Conservation (phyloP, 2,113 vertebrate species). For the Tricholaema leucomelas region DNA sequence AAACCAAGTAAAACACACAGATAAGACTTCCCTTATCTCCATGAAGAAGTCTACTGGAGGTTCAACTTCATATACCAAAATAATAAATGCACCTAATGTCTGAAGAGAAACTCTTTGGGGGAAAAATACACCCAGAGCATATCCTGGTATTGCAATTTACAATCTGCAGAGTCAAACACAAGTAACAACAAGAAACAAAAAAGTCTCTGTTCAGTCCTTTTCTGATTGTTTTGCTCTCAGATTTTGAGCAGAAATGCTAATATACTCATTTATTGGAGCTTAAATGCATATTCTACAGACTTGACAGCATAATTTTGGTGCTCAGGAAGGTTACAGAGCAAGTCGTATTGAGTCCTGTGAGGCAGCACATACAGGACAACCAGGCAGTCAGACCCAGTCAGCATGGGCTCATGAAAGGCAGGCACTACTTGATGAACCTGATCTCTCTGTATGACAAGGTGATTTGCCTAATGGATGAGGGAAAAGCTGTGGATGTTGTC, state of each 20-base stretch:
- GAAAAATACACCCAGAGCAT: rapidly evolving
- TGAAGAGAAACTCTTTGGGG: neutral
- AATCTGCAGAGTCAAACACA: too few species aligned
- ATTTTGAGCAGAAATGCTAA: neutral
- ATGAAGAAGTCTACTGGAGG: neutral
- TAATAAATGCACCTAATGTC: rapidly evolving
- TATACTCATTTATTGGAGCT: neutral
- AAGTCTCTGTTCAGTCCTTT: neutral
- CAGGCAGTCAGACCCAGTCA: too few species aligned
- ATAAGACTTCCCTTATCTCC: neutral
- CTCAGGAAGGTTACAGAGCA: too few species aligned
- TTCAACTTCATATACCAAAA: neutral
- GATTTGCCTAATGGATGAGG: too few species aligned
- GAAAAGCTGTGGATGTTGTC: too few species aligned
- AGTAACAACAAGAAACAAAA: too few species aligned
- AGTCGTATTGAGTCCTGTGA: too few species aligned
- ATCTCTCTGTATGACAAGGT: too few species aligned
- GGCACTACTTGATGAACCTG: too few species aligned
- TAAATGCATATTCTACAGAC: neutral
- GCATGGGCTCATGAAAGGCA: too few species aligned
- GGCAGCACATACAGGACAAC: too few species aligned
- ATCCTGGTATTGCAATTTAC: neutral
- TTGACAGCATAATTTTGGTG: too few species aligned
- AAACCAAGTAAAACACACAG: neutral
- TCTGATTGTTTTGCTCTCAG: neutral